Percentiles rank a stretch among this genome's conserved stretches.
phyloP scores from a whole-genome alignment of 1,140 invertebrate species.

The Caenorhabditis remanei region DNA sequence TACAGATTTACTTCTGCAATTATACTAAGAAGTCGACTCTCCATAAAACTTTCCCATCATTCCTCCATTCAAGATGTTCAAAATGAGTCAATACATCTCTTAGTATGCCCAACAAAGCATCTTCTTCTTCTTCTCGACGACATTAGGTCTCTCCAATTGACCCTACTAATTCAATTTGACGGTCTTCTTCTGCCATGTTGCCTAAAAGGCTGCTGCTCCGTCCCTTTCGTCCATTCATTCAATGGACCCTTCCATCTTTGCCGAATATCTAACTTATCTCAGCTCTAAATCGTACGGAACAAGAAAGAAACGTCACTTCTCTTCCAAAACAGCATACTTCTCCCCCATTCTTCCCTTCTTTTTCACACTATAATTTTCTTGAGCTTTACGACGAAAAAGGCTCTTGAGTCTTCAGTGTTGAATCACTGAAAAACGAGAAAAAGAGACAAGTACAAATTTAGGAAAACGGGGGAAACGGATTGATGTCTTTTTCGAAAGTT shows the following conservation, averaged over 20 bases:
- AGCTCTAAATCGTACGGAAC: slow-evolving; percentile 9
- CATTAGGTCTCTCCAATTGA: slow-evolving; percentile 22
- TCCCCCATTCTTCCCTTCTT: not conserved
- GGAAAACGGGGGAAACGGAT: not conserved
- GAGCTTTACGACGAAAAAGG: not conserved
- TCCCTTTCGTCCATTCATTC: not conserved
- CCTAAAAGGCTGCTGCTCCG: not conserved
- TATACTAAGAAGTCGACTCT: too few relatives aligned
- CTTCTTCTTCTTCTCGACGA: not conserved
- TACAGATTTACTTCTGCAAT: too few relatives aligned
- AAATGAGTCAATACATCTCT: slow-evolving; percentile 9
- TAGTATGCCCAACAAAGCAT: not conserved
- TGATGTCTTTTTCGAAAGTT: not conserved
- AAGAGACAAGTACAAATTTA: slow-evolving; percentile 14
- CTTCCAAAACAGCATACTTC: not conserved
- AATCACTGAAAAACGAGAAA: not conserved
- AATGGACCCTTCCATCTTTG: not conserved
- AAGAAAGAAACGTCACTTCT: not conserved
- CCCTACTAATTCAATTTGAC: slow-evolving; percentile 53
- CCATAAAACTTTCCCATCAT: not conserved
- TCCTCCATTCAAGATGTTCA: not conserved
- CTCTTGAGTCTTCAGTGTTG: not conserved
- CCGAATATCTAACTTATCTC: slow-evolving; percentile 37
- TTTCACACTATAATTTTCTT: not conserved
- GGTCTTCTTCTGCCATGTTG: not conserved